These are phyloP conservation scores for Ciconia boyciana DNA, from an alignment of 2,113 vertebrate species.

Conservation along the genomic window DNA sequence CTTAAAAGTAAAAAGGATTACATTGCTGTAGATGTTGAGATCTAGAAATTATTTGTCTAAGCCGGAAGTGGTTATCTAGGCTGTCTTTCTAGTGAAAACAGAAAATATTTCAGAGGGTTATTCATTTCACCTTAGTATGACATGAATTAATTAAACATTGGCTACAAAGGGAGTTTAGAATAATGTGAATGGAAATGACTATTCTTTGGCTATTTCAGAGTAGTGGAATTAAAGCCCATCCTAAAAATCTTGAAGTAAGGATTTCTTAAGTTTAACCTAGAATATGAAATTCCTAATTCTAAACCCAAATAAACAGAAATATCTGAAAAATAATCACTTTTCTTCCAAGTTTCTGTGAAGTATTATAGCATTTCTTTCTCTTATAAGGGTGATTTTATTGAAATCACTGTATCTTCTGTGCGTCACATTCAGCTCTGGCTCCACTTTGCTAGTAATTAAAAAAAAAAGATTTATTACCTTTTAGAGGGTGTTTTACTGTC, in stretches of 20 bases:
- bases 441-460: neutral
- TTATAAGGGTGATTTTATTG: neutral
- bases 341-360: neutral
- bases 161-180: neutral
- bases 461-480: neutral
- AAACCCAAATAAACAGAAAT: neutral
- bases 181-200: neutral
- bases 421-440: neutral
- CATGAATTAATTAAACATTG: neutral
- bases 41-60: neutral
- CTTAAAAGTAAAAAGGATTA: neutral
- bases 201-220: neutral
- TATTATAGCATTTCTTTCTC: neutral
- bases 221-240: neutral
- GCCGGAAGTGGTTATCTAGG: neutral
- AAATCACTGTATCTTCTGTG: neutral
- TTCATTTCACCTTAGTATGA: neutral
- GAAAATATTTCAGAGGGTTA: neutral
- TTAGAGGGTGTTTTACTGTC: neutral
- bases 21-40: neutral
- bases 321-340: neutral
- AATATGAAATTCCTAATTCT: neutral
- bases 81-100: neutral
- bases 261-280: neutral
- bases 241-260: neutral